Conservation (phyloP, 2,888 invertebrate species). For the Nomada fucata region DNA sequence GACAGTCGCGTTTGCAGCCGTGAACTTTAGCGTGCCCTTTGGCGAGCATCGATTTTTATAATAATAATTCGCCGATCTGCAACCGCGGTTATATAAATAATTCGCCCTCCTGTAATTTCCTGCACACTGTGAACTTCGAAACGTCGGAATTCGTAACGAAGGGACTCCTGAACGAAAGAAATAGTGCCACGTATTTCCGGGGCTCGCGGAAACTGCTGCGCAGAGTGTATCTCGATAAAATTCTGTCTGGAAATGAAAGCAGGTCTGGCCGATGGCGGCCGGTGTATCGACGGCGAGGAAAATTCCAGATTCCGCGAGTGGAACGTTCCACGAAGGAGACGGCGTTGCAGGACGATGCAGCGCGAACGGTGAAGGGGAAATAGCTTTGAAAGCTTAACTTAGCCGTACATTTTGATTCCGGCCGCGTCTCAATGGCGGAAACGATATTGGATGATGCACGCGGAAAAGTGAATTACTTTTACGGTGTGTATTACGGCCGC, state of each 20-base stretch:
- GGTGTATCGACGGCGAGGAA: slow-evolving; percentile 7
- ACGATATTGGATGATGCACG: slow-evolving; percentile 47
- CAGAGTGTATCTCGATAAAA: too few species aligned
- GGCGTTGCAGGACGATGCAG: slow-evolving; percentile 25
- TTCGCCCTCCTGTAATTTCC: too few species aligned
- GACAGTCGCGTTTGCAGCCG: neutral
- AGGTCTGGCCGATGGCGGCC: neutral
- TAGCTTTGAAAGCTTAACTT: slow-evolving; percentile 47
- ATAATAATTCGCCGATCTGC: too few species aligned
- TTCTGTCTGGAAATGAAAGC: neutral
- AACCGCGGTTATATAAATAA: too few species aligned
- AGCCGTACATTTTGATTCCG: slow-evolving; percentile 43
- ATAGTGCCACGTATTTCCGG: too few species aligned
- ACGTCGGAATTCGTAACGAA: too few species aligned
- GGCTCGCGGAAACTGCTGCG: too few species aligned
- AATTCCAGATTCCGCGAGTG: slow-evolving; percentile 10
- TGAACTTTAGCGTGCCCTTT: neutral
- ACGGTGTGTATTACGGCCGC: slow-evolving; percentile 11
- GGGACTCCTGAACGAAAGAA: too few species aligned
- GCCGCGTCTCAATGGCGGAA: slow-evolving; percentile 38
- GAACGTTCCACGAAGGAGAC: slow-evolving; percentile 34
- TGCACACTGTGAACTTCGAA: too few species aligned
- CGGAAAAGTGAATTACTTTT: slow-evolving; percentile 48
- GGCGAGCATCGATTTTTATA: too few species aligned
- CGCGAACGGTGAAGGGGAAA: neutral